A percentile compares a stretch with the other conserved stretches of the same genome.
phyloP scores from a whole-genome alignment of 2,888 invertebrate species.

The Octonoba sinensis region DNA sequence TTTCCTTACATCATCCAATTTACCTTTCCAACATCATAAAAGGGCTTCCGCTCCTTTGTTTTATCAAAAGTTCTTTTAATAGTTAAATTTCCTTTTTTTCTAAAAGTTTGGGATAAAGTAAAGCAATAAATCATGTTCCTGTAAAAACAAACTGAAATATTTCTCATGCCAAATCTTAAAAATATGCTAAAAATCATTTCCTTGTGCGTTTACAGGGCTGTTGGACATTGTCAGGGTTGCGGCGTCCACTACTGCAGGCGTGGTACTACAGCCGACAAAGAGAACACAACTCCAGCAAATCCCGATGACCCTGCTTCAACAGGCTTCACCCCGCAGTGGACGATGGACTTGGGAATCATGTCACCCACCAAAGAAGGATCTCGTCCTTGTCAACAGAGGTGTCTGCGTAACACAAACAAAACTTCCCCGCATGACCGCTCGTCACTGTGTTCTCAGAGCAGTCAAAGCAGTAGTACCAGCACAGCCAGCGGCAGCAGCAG shows the following conservation, averaged over 20 bases:
- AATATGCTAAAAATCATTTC: neutral
- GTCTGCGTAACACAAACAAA: slow-evolving; percentile 33
- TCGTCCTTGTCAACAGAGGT: slow-evolving; percentile 30
- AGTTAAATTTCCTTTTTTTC: too few species aligned
- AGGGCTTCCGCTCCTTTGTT: neutral
- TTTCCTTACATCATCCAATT: too few species aligned
- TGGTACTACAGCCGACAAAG: slow-evolving; percentile 29
- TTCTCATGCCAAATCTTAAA: neutral
- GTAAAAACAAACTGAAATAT: too few species aligned
- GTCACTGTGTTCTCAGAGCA: slow-evolving; percentile 65
- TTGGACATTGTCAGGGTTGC: slow-evolving; percentile 60
- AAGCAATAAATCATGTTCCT: too few species aligned
- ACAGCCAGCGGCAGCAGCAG: slow-evolving; percentile 59
- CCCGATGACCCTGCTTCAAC: slow-evolving; percentile 25
- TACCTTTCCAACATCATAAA: too few species aligned
- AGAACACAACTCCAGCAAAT: slow-evolving; percentile 27
- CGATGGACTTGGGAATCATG: slow-evolving; percentile 57
- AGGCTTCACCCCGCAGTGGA: slow-evolving; percentile 62
- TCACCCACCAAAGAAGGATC: slow-evolving; percentile 44
- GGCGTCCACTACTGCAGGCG: slow-evolving; percentile 61
- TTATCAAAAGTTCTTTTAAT: too few species aligned
- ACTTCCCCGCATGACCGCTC: slow-evolving; percentile 61
- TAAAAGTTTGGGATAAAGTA: too few species aligned
- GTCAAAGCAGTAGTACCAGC: slow-evolving; percentile 63
- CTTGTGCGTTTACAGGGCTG: slow-evolving; percentile 51